These are phyloP conservation scores for Ornithoptera alexandrae DNA, from an alignment of 2,888 invertebrate species.

Conservation along the genomic window DNA sequence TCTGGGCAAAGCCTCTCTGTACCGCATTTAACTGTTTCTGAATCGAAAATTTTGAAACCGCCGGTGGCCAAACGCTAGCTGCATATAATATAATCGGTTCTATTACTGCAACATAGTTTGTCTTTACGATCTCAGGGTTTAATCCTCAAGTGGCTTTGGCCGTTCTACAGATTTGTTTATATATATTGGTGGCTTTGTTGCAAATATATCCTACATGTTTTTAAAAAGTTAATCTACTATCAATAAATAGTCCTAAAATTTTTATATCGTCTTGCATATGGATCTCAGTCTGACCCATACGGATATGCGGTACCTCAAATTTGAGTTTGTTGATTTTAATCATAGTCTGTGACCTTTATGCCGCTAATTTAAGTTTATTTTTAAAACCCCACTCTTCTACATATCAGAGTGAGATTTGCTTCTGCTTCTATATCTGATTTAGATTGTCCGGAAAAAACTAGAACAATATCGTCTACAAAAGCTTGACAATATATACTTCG, in stretches of 20 bases:
- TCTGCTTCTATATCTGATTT: neutral
- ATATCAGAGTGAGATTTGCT: neutral
- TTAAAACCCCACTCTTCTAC: neutral
- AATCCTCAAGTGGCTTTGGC: neutral
- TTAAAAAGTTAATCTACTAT: neutral
- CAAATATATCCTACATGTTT: neutral
- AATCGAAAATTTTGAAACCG: neutral
- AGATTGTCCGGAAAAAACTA: neutral
- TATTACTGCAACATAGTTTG: neutral
- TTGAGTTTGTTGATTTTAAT: neutral
- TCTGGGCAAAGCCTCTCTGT: conserved; percentile 1
- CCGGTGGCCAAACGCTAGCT: neutral
- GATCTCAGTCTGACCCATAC: neutral
- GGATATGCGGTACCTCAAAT: too few relatives aligned
- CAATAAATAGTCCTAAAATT: conserved; percentile 2
- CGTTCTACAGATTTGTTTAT: conserved; percentile 1
- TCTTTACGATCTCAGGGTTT: neutral
- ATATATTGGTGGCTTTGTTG: neutral
- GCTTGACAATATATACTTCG: conserved; percentile 1
- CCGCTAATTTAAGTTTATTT: conserved; percentile 9
- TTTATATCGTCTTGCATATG: neutral
- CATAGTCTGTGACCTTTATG: neutral
- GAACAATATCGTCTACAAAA: conserved; percentile 2
- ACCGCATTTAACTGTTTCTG: neutral
- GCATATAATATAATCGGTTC: conserved; percentile 4